Evolutionary conservation across 2,113 vertebrate genomes (phyloP).

Genomic region (Miniopterus natalensis): DNA sequence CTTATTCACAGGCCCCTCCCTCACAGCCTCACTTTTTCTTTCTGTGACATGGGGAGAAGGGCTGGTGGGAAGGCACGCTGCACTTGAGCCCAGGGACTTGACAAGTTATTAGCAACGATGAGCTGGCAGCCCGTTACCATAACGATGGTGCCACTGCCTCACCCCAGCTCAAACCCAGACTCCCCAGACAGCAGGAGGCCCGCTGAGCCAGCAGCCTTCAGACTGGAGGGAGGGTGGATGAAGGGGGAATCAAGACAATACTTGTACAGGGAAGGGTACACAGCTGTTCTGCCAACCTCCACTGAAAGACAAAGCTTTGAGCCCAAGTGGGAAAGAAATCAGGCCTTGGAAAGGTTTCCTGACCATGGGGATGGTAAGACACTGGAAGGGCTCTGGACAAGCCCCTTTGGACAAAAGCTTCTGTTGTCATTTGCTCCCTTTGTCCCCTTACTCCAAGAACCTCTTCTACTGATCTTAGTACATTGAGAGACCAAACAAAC

Average conservation of each 20-base stretch:
- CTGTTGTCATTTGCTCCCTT: not conserved
- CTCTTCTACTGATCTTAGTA: slow-evolving; percentile 23
- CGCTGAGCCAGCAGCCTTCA: slow-evolving; percentile 82
- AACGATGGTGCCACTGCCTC: slow-evolving; percentile 81
- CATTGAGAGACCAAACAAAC: not conserved
- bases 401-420: not conserved
- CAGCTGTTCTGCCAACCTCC: slow-evolving; percentile 72
- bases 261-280: slow-evolving; percentile 65
- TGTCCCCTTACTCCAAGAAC: not conserved
- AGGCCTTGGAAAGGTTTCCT: slow-evolving; percentile 68
- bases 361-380: slow-evolving; percentile 49
- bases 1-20: not conserved
- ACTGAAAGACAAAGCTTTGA: slow-evolving; percentile 65
- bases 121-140: slow-evolving; percentile 85
- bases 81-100: slow-evolving; percentile 70
- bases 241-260: slow-evolving; percentile 69
- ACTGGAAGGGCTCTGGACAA: not conserved
- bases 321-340: slow-evolving; percentile 64
- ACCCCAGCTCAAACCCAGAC: slow-evolving; percentile 84
- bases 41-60: slow-evolving; percentile 80
- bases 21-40: slow-evolving; percentile 79
- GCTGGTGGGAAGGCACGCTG: slow-evolving; percentile 37
- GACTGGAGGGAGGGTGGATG: slow-evolving; percentile 53
- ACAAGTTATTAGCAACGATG: slow-evolving; percentile 83
- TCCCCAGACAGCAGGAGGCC: slow-evolving; percentile 83